Percentiles rank a stretch among this genome's conserved stretches.
Evolutionary conservation across 2,113 vertebrate genomes (phyloP).

Genomic region (Chaenocephalus aceratus): DNA sequence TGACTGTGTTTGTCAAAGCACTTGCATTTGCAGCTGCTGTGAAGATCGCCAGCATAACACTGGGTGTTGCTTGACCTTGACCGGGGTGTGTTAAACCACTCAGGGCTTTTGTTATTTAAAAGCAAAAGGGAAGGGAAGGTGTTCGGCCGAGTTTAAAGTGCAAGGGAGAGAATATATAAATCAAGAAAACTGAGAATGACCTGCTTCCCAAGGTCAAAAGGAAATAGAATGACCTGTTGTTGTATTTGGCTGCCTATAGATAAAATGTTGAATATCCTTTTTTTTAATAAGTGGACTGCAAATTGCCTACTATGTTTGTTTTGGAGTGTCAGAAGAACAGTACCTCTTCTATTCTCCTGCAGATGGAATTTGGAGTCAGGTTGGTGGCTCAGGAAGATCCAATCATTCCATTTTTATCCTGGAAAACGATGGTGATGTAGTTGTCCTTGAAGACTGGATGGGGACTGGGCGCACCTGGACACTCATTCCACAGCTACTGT

Average conservation of each 20-base stretch:
- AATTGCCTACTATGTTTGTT: conserved; percentile 52
- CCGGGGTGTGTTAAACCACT: conserved; percentile 67
- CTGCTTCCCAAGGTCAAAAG: conserved; percentile 27
- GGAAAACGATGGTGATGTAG: conserved; percentile 64
- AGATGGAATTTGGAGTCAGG: conserved; percentile 66
- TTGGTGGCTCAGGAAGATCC: conserved; percentile 71
- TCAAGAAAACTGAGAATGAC: background rate
- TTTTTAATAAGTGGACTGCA: conserved; percentile 14
- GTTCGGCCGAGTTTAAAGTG: conserved; percentile 16
- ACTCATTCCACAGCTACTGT: conserved; percentile 40
- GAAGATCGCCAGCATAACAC: conserved; percentile 56
- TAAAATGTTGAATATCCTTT: conserved; percentile 13
- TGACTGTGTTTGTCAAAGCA: conserved; percentile 47
- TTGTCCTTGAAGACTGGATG: conserved; percentile 64
- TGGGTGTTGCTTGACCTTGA: conserved; percentile 73
- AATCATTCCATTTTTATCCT: conserved; percentile 74
- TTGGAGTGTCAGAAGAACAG: conserved; percentile 62
- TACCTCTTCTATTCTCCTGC: conserved; percentile 57
- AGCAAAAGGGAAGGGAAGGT: conserved; percentile 26
- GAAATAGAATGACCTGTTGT: conserved; percentile 19
- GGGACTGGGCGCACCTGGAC: conserved; percentile 66
- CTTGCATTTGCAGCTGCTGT: conserved; percentile 56
- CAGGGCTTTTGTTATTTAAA: conserved; percentile 58
- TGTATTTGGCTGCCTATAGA: conserved; percentile 27
- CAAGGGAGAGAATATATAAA: background rate